Percentiles rank a stretch among this genome's conserved stretches.
Conservation (phyloP, 2,888 invertebrate species). For the Heliconius ismenius region DNA sequence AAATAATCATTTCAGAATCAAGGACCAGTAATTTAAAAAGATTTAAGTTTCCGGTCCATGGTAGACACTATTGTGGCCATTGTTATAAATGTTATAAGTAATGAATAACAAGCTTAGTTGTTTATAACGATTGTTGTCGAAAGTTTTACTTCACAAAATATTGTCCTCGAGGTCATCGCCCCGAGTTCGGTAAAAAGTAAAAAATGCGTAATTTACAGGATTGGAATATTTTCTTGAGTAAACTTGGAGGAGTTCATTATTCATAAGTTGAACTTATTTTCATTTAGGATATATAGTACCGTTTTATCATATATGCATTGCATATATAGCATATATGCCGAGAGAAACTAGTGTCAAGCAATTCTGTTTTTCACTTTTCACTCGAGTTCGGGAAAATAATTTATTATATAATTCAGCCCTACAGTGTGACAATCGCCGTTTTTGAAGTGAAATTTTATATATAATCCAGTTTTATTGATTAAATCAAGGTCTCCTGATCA, state of each 20-base stretch:
- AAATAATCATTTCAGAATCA: background rate
- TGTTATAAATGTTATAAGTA: background rate
- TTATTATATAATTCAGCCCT: no score
- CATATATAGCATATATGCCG: no score
- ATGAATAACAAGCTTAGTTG: background rate
- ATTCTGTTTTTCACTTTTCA: no score
- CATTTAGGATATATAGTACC: background rate
- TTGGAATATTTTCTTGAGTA: background rate
- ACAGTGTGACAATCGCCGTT: no score
- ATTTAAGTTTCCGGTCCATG: background rate
- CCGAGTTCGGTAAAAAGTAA: background rate
- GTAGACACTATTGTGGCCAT: background rate
- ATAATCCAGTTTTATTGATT: no score
- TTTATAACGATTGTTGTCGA: background rate
- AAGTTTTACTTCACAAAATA: background rate
- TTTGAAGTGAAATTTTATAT: no score
- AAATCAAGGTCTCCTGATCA: no score
- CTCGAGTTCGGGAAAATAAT: no score
- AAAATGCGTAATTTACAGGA: background rate
- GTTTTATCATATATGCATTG: no score
- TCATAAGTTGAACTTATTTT: background rate
- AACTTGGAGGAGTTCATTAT: background rate
- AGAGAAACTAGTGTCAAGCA: no score
- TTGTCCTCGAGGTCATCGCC: background rate
- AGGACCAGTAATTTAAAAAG: background rate